Percentiles rank a stretch among this genome's conserved stretches.
Conservation (phyloP, 2,113 vertebrate species). For the Phasianus colchicus region DNA sequence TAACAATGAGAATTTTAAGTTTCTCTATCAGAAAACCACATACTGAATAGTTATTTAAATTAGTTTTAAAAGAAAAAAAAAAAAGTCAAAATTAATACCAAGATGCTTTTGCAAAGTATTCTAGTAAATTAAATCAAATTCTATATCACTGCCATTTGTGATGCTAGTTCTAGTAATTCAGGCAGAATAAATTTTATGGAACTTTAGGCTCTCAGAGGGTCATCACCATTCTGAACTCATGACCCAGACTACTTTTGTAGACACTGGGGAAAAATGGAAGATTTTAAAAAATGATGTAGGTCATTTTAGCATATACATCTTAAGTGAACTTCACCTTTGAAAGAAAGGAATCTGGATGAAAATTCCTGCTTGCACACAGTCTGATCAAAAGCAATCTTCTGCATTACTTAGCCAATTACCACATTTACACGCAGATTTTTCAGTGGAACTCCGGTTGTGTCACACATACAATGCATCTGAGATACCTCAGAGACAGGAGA, state of each 20-base stretch:
- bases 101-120: background rate
- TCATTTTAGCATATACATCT: background rate
- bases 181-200: conserved; percentile 4
- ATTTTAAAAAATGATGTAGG: background rate
- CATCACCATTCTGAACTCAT: background rate
- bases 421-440: background rate
- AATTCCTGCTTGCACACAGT: background rate
- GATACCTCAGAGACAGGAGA: background rate
- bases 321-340: background rate
- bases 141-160: background rate
- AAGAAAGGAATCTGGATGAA: background rate
- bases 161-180: background rate
- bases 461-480: background rate
- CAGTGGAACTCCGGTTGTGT: background rate
- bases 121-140: background rate
- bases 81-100: background rate
- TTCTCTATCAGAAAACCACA: background rate
- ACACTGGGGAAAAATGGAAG: background rate
- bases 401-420: background rate
- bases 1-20: background rate
- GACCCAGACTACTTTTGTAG: background rate
- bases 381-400: background rate
- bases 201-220: background rate
- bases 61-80: background rate
- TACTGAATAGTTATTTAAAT: background rate